Evolutionary conservation across 1,140 invertebrate species (phyloP), one percentile per base, ranked within the genome.

Genomic region (Telenomus remus): DNA sequence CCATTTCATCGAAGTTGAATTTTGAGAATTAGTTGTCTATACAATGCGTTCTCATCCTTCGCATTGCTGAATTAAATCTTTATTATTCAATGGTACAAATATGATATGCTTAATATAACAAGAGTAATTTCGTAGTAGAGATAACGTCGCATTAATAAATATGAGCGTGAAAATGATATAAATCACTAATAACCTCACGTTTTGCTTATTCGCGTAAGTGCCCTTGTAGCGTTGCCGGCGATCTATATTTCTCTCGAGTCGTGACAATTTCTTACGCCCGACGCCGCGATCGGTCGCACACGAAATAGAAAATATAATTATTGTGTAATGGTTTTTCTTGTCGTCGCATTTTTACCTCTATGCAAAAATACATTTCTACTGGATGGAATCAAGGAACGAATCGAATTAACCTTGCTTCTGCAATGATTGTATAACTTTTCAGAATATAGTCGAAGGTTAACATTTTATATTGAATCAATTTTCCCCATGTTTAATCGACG

Each of bases 281-380:
- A 43, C 53, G 48, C n/a, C 61, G 53, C 15, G 53, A 33, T 47
- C 56, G 19, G 19, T 27, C 19, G 19, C 19, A 42, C 57, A 47
- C 63, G 63, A 74, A 74, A 55, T 73, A 54, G 70, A 73, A 73
- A 73, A 73, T 73, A 73, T n/a, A n/a, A n/a, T n/a, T n/a, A 73
- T 73, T 73, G 65, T 73, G 70, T 61, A 73, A 66, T 35, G 33
- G 19, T 27, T 75, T 68, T 75, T 69, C 72, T 75, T 75, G 72
- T 53, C n/a, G 39, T 19, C 10, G 51, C 50, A 73, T 73, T 73
- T 73, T 73, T 73, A 73, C 55, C 14, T 63, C 68, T 63, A 33
- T 63, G 63, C 71, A 74, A 74, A 74, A 74, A 74, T 74, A 56
- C 56, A 61, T 61, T 74, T 74, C 55, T 63, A 74, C 34, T 60